Conservation (phyloP, 2,888 invertebrate genomes). For the Heteromyza rotundicornis region DNA sequence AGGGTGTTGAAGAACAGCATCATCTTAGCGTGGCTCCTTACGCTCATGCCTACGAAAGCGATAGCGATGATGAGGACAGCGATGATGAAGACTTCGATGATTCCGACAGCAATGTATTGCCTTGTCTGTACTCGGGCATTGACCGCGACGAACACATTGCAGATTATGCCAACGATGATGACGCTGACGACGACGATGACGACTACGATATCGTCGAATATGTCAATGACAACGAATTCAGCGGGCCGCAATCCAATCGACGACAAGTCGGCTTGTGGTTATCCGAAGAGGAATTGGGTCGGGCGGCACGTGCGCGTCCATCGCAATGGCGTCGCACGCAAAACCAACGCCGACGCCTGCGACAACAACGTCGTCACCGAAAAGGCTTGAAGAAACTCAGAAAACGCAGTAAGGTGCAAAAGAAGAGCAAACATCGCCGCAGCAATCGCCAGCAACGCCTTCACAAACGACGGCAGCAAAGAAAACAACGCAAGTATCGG, state of each 20-base stretch:
- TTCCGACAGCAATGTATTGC: not conserved
- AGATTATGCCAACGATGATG: not conserved
- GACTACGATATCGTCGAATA: not conserved
- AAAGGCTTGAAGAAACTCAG: not conserved
- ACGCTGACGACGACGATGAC: constrained; percentile 11
- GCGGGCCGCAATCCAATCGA: not conserved
- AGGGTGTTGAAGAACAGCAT: not conserved
- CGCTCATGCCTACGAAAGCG: not conserved
- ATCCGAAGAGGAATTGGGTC: not conserved
- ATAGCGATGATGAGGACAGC: not conserved
- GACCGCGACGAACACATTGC: too few relatives aligned
- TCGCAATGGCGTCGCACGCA: not conserved
- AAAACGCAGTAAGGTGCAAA: not conserved
- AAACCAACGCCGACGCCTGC: not conserved
- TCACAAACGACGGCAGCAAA: too few relatives aligned
- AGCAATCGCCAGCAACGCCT: not conserved
- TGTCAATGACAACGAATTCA: not conserved
- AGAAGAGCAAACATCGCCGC: not conserved
- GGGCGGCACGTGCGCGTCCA: not conserved
- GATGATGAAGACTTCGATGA: not conserved
- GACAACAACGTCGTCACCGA: not conserved
- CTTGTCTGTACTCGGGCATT: too few relatives aligned
- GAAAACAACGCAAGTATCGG: too few relatives aligned
- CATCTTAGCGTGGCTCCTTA: too few relatives aligned
- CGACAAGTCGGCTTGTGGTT: not conserved